phyloP scores from a whole-genome alignment of 1,140 invertebrate species.

The Drosophila oshimai region DNA sequence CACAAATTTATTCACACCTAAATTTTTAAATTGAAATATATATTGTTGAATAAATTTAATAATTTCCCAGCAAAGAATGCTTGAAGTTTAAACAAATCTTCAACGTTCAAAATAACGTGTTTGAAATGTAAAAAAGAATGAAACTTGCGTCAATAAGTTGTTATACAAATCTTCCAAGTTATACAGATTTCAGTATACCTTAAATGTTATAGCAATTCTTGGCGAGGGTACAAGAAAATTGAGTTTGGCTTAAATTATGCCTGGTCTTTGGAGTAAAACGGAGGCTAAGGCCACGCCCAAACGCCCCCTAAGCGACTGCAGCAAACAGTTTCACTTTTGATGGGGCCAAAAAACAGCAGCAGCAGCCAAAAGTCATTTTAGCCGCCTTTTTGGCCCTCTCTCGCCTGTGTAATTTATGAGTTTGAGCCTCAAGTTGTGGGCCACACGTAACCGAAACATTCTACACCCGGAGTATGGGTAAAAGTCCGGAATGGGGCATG shows the following conservation, averaged over 20 bases:
- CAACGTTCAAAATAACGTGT: too few species aligned
- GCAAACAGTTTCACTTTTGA: conserved; percentile 72
- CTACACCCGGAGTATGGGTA: not conserved
- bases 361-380: conserved; percentile 72
- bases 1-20: too few species aligned
- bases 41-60: too few species aligned
- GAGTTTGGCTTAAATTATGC: conserved; percentile 72
- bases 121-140: too few species aligned
- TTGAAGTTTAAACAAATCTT: too few species aligned
- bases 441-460: conserved; percentile 46
- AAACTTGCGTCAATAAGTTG: too few species aligned
- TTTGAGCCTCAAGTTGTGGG: conserved; percentile 75
- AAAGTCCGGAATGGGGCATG: conserved; percentile 1
- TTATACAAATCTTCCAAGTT: too few species aligned
- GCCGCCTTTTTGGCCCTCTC: conserved; percentile 29
- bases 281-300: conserved; percentile 48
- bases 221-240: conserved; percentile 34
- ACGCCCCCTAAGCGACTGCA: conserved; percentile 65
- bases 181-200: not conserved
- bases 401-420: conserved; percentile 67
- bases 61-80: too few species aligned
- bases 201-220: not conserved
- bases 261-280: conserved; percentile 27
- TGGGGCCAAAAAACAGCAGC: conserved; percentile 37
- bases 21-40: too few species aligned